Base-by-base conservation (phyloP, 2,888 invertebrate species). In the Pristionchus arcanus region DNA sequence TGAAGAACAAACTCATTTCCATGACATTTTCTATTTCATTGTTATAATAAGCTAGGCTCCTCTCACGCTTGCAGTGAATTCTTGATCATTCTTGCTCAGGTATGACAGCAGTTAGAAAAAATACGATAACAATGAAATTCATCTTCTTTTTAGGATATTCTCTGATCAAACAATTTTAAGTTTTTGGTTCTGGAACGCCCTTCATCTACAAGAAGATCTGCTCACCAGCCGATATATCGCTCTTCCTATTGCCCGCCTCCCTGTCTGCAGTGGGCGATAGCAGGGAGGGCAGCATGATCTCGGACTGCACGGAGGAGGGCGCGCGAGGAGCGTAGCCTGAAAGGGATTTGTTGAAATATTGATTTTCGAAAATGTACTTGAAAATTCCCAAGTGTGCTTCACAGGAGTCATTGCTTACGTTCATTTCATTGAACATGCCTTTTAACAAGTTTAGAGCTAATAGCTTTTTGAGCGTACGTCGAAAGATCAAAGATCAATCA, bases 201-300 rank as follows among this genome's bases (percentile, higher is more conserved):
- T 19, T 49, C 0, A 83, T 5, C 13, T n/a, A 83, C 25, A 83
- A 42, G 1, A 81, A 81, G 5, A 49, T n/a, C 1, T 28, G 7
- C 34, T 59, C 15, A 85, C 84, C 84, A 5, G 84, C 84, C 3
- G 84, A 85, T 13, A 85, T 34, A 19, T 85, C 84, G 31, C 55
- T 55, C 59, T 85, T 55, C 34, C 84, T 55, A 59, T 85, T 85
- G 25, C 59, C 84, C 21, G 84, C 31, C 55, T 63, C 59, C 59
- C 84, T 21, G 19, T 85, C 84, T 1, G 55, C 28, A 2, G 49
- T 49, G 15, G 81, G 81, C 9, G 81, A 81, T 15, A 28, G 81
- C 3, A 81, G 81, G 15, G 81, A 25, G 1, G 81, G 42, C 7
- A 37, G 37, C 28, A 85, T 31, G 31, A 85, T 85, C 84, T 85